phyloP scores from a whole-genome alignment of 2,113 vertebrate species.

The Meleagris gallopavo region DNA sequence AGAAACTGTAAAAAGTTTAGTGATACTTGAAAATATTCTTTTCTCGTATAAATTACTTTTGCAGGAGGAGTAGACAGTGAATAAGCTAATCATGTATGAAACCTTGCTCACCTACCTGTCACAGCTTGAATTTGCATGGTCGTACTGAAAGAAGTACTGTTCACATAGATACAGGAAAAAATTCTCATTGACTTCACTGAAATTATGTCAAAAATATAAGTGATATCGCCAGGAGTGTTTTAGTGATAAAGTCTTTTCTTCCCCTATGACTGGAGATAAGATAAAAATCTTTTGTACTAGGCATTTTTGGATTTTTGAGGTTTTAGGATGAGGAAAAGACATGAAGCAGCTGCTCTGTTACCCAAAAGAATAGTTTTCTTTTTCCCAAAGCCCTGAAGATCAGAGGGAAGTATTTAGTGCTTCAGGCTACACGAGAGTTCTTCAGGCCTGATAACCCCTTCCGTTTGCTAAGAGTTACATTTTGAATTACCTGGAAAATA shows the following conservation, averaged over 20 bases:
- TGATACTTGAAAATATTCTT: background rate
- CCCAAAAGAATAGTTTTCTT: background rate
- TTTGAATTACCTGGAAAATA: background rate
- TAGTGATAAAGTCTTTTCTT: background rate
- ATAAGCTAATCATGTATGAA: background rate
- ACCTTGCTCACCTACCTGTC: background rate
- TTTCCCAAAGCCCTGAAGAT: background rate
- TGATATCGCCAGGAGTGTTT: background rate
- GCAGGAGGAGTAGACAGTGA: background rate
- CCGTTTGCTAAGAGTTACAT: background rate
- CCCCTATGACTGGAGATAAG: background rate
- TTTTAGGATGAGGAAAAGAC: background rate
- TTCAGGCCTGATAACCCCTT: background rate
- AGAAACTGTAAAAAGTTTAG: background rate
- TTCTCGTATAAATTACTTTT: background rate
- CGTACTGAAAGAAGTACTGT: background rate
- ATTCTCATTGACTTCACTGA: background rate
- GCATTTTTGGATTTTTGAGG: background rate
- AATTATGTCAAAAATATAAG: background rate
- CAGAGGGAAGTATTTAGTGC: background rate
- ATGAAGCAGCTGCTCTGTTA: background rate
- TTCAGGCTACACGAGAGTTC: background rate
- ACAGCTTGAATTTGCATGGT: background rate
- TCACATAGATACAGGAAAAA: background rate
- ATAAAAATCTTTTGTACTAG: constrained; percentile 15